A percentile compares a stretch with the other conserved stretches of the same genome.
Evolutionary conservation across 2,797 vertebrate species (phyloP).

Genomic region (Pangasius sanitwongsei): DNA sequence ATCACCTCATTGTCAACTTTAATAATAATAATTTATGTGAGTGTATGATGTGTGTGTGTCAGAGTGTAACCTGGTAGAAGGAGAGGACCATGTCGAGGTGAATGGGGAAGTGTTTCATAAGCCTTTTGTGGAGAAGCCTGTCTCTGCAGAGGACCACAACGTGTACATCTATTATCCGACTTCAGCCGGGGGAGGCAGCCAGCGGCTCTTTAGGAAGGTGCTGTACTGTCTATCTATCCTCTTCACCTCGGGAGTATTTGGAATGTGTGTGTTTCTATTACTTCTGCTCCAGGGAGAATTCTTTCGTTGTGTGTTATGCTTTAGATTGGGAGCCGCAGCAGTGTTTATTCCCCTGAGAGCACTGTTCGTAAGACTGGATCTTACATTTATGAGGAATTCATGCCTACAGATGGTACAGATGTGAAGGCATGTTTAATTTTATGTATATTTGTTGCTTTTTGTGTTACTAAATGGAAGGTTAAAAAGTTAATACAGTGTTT

Average conservation of each 20-base stretch:
- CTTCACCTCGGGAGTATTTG: neutral
- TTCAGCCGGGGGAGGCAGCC: slow-evolving; percentile 94
- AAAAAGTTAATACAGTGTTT: slow-evolving; percentile 14
- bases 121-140: slow-evolving; percentile 97
- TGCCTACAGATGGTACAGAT: slow-evolving; percentile 97
- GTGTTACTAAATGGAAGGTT: neutral
- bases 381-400: slow-evolving; percentile 98
- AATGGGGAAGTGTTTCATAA: slow-evolving; percentile 94
- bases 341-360: slow-evolving; percentile 95
- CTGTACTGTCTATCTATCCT: neutral
- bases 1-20: too few species aligned
- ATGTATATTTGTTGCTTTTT: neutral
- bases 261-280: slow-evolving; percentile 4
- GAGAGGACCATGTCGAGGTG: slow-evolving; percentile 95
- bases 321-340: slow-evolving; percentile 95
- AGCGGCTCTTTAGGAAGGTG: slow-evolving; percentile 97
- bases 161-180: slow-evolving; percentile 99
- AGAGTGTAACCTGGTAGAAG: slow-evolving; percentile 83
- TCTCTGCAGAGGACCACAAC: slow-evolving; percentile 97
- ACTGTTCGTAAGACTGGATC: slow-evolving; percentile 93
- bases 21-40: neutral
- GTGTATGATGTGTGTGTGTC: neutral
- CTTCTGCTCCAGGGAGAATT: neutral
- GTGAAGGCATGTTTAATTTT: slow-evolving; percentile 79
- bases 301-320: slow-evolving; percentile 14